These are phyloP conservation scores for Eupleurogrammus muticus DNA, from an alignment of 2,797 vertebrate genomes.

Conservation along the genomic window DNA sequence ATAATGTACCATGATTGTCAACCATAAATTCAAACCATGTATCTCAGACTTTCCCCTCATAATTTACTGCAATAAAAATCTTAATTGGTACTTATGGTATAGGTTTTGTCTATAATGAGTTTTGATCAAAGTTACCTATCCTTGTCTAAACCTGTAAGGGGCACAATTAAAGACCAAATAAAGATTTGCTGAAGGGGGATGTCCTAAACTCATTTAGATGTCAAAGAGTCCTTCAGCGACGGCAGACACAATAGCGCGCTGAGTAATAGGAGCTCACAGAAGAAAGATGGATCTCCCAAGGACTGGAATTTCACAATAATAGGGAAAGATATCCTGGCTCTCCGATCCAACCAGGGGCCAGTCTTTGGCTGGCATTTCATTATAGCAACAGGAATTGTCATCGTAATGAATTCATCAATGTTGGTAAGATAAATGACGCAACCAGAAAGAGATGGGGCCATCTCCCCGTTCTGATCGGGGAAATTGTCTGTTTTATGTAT, in stretches of 20 bases:
- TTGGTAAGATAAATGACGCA: conserved; percentile 91
- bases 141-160: conserved; percentile 48
- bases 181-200: conserved; percentile 45
- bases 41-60: conserved; percentile 36
- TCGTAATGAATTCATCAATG: conserved; percentile 92
- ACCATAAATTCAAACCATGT: conserved; percentile 7
- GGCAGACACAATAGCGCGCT: conserved; percentile 56
- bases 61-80: conserved; percentile 32
- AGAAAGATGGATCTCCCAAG: conserved; percentile 81
- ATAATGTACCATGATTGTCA: background rate
- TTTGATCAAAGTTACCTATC: conserved; percentile 47
- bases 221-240: conserved; percentile 67
- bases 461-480: conserved; percentile 85
- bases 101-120: conserved; percentile 36
- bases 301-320: conserved; percentile 85
- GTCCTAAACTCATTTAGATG: conserved; percentile 69
- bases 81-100: conserved; percentile 49
- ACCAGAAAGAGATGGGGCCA: conserved; percentile 87
- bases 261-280: conserved; percentile 67
- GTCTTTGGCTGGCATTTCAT: conserved; percentile 88
- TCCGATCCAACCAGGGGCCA: conserved; percentile 84
- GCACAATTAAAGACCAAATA: conserved; percentile 55
- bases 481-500: conserved; percentile 89
- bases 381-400: conserved; percentile 89
- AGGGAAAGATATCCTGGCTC: conserved; percentile 83